These are phyloP conservation scores for Poeciliopsis occidentalis DNA, from an alignment of 2,113 vertebrate genomes.

Conservation along the genomic window DNA sequence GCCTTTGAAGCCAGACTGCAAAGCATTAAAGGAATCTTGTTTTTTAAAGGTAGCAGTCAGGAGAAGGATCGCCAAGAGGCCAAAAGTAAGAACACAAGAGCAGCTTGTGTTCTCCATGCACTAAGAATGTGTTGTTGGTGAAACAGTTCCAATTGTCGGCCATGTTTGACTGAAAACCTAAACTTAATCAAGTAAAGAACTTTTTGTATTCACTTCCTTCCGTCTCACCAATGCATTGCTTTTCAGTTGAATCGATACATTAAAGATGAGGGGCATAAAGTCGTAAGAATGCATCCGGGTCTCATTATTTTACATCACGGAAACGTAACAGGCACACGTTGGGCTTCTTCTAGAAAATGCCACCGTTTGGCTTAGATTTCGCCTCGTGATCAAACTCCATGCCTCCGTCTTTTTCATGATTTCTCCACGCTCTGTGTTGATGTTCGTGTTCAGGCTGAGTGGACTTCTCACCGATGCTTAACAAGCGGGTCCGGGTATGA, in stretches of 20 bases:
- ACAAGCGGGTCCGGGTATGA: constrained; percentile 54
- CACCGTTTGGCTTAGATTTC: constrained; percentile 4
- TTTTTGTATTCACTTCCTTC: neutral
- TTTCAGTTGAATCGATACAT: no score
- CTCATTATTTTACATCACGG: neutral
- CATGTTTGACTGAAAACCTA: neutral
- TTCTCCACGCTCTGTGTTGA: constrained; percentile 41
- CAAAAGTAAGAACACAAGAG: neutral
- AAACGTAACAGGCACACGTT: neutral
- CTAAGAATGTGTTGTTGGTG: no score
- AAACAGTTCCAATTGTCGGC: neutral
- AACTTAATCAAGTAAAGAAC: neutral
- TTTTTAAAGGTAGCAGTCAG: neutral
- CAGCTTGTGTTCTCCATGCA: neutral
- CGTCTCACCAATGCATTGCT: neutral
- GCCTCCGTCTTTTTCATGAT: neutral
- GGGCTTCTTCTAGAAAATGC: neutral
- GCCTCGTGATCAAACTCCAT: constrained; percentile 27
- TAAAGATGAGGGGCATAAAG: neutral
- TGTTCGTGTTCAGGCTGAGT: constrained; percentile 55
- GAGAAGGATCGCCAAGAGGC: neutral
- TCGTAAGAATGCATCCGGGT: neutral
- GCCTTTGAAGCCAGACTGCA: no score
- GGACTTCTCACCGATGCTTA: constrained; percentile 46
- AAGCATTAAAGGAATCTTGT: neutral